These are phyloP conservation scores for Tanypteryx hageni DNA, from an alignment of 2,888 invertebrate genomes.

Conservation along the genomic window DNA sequence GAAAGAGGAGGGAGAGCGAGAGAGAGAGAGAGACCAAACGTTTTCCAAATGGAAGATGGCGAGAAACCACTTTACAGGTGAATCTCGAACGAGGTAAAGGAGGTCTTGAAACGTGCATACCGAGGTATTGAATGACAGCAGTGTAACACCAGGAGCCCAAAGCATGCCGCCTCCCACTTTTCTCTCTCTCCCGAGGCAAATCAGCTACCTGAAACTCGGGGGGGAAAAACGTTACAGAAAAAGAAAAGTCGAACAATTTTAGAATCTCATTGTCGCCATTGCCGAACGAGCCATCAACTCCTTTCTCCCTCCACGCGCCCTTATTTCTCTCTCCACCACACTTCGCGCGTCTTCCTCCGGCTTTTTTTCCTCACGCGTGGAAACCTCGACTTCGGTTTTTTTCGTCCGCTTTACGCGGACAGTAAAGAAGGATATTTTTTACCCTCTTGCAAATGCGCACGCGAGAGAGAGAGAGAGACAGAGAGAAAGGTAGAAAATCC, in stretches of 20 bases:
- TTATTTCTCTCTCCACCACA: neutral
- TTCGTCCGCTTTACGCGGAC: neutral
- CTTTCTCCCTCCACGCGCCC: neutral
- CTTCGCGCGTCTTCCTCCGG: neutral
- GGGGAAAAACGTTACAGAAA: neutral
- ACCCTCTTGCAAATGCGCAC: too few species aligned
- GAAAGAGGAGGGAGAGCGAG: neutral
- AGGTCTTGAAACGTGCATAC: slow-evolving; percentile 17
- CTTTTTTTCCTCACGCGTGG: neutral
- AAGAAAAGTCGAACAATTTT: neutral
- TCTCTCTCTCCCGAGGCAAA: neutral
- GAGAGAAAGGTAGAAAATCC: neutral
- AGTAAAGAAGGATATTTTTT: neutral
- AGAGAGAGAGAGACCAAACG: slow-evolving; percentile 6
- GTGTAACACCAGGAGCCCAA: slow-evolving; percentile 27
- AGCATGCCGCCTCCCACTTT: neutral
- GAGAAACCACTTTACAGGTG: slow-evolving; percentile 36
- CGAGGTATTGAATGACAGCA: slow-evolving; percentile 55
- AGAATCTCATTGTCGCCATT: neutral
- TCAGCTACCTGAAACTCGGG: slow-evolving; percentile 21
- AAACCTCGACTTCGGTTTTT: neutral
- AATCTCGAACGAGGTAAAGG: slow-evolving; percentile 33
- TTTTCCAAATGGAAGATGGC: slow-evolving; percentile 27
- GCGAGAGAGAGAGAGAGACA: too few species aligned
- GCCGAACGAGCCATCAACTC: slow-evolving; percentile 7